These are phyloP conservation scores for Hesperophylax magnus DNA, from an alignment of 1,140 invertebrate species.

Conservation along the genomic window DNA sequence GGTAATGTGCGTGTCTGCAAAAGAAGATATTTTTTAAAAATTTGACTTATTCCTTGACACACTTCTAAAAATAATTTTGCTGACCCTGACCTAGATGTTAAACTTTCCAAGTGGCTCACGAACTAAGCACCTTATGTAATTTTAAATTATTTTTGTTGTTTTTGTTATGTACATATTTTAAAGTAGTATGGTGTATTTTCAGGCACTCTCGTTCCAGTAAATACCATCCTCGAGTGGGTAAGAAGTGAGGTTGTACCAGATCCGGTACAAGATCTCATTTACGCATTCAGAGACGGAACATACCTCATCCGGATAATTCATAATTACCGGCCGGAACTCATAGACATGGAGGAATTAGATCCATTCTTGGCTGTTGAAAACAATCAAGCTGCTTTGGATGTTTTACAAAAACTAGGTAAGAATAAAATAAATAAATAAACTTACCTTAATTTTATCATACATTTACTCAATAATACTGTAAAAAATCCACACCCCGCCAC, in stretches of 20 bases:
- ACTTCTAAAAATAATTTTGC: neutral
- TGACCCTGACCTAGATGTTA: neutral
- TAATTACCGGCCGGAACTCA: conserved; percentile 89
- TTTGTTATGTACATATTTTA: neutral
- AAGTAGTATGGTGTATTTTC: conserved; percentile 46
- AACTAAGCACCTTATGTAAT: no score
- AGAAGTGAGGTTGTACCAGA: conserved; percentile 78
- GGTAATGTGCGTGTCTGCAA: no score
- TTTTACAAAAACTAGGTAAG: conserved; percentile 75
- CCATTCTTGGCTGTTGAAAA: conserved; percentile 76
- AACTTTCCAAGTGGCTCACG: no score
- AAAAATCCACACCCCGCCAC: no score
- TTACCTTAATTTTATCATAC: no score
- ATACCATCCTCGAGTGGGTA: conserved; percentile 83
- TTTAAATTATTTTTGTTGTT: conserved; percentile 9
- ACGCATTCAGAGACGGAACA: conserved; percentile 83
- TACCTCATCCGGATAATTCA: conserved; percentile 88
- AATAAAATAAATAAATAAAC: neutral
- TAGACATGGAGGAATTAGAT: conserved; percentile 81
- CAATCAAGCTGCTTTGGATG: conserved; percentile 87
- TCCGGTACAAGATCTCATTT: conserved; percentile 78
- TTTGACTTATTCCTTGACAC: no score
- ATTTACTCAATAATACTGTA: no score
- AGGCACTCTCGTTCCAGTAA: conserved; percentile 79
- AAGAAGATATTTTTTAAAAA: no score